These are phyloP conservation scores for Centruroides vittatus DNA, from an alignment of 1,140 invertebrate genomes.

Conservation along the genomic window DNA sequence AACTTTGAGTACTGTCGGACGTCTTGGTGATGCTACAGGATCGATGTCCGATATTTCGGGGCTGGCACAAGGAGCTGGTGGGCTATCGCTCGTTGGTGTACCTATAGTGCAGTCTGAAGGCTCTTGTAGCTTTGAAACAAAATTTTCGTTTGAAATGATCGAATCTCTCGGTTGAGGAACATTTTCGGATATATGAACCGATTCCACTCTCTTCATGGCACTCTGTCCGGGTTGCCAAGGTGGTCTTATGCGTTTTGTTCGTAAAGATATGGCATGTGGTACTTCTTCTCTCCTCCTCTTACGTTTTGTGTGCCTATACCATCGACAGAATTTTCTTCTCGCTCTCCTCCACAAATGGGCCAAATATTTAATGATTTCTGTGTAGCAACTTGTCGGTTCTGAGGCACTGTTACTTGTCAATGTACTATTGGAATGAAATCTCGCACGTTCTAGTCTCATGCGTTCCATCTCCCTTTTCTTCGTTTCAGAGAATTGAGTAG, in stretches of 20 bases:
- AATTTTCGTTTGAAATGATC: neutral
- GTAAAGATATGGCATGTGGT: neutral
- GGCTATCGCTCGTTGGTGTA: conserved; percentile 8
- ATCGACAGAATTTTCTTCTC: neutral
- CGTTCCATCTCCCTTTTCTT: conserved; percentile 99
- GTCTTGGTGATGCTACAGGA: conserved; percentile 30
- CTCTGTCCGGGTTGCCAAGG: conserved; percentile 2
- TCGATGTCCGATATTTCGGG: conserved; percentile 46
- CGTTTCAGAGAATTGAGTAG: conserved; percentile 98
- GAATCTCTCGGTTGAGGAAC: too few species aligned
- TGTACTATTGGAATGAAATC: conserved; percentile 89
- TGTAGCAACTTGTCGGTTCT: conserved; percentile 86
- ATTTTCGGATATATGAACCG: too few species aligned
- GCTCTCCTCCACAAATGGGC: conserved; percentile 6
- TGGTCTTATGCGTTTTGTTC: neutral
- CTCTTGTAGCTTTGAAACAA: neutral
- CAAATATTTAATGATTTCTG: conserved; percentile 49
- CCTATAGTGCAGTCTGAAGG: neutral
- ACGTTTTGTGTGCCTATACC: neutral
- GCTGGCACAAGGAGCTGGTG: conserved; percentile 36
- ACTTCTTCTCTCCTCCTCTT: neutral
- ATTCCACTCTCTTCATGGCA: neutral
- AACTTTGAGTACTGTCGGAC: neutral
- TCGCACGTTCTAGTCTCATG: conserved; percentile 90
- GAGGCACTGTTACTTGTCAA: conserved; percentile 79